Conservation (phyloP, 2,797 vertebrate genomes). For the Gymnocypris eckloni region DNA sequence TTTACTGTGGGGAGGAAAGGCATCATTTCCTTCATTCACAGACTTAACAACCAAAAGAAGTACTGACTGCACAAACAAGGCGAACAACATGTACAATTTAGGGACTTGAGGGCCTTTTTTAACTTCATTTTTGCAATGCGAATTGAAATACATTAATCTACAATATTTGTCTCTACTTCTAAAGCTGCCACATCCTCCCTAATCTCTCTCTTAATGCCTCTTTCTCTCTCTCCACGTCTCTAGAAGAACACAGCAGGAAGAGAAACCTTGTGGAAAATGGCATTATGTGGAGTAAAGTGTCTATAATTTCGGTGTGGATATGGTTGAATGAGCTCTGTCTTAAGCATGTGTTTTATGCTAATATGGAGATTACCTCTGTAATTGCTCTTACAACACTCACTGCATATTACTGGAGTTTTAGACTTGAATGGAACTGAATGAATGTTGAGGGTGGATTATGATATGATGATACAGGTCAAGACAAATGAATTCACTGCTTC, state of each 20-base stretch:
- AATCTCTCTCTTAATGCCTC: slow-evolving; percentile 14
- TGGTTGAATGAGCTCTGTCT: slow-evolving; percentile 62
- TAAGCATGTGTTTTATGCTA: slow-evolving; percentile 50
- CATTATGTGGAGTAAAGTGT: slow-evolving; percentile 70
- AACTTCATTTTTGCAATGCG: not conserved
- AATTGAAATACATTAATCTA: not conserved
- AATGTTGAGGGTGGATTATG: slow-evolving; percentile 38
- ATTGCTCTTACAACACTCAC: slow-evolving; percentile 30
- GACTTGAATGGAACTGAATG: not conserved
- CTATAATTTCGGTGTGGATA: slow-evolving; percentile 62
- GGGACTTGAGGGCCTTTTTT: not conserved
- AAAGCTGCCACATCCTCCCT: not conserved
- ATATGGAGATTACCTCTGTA: slow-evolving; percentile 51
- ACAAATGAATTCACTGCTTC: not conserved
- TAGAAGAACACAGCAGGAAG: slow-evolving; percentile 69
- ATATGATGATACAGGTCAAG: slow-evolving; percentile 24
- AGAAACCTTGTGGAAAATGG: slow-evolving; percentile 76
- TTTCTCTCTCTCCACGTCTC: slow-evolving; percentile 29
- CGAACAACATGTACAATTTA: not conserved
- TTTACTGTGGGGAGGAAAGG: not conserved
- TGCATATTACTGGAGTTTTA: slow-evolving; percentile 24
- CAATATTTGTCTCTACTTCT: slow-evolving; percentile 7
- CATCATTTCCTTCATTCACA: not conserved
- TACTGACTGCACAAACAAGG: slow-evolving; percentile 6
- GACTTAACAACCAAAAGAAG: not conserved